These are phyloP conservation scores for Pagrus major DNA, from an alignment of 2,113 vertebrate genomes.

Conservation along the genomic window DNA sequence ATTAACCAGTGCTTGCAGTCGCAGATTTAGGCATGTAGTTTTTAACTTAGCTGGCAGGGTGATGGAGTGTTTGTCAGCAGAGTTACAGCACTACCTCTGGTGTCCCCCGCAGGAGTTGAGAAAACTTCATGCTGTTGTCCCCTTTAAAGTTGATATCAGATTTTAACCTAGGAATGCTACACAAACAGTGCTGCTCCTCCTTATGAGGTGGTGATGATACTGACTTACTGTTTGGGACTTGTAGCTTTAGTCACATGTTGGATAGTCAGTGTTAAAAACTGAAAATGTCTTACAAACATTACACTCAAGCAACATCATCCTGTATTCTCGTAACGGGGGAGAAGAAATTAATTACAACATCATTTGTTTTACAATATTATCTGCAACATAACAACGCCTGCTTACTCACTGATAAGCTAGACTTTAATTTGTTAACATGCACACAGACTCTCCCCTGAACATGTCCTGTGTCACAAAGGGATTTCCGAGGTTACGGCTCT, in stretches of 20 bases:
- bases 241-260: no score
- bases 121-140: no score
- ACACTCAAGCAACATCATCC: background rate
- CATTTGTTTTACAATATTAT: background rate
- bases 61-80: no score
- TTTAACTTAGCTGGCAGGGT: no score
- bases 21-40: no score
- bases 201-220: background rate
- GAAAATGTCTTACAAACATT: no score
- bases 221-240: background rate
- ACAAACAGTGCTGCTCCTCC: background rate
- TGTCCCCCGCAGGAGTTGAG: no score
- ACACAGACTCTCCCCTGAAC: background rate
- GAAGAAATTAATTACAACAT: background rate
- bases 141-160: no score
- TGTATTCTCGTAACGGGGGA: background rate
- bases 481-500: conserved; percentile 21
- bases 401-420: background rate
- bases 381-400: background rate
- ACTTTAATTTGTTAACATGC: background rate
- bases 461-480: background rate
- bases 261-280: no score
- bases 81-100: no score
- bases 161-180: no score
- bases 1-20: no score